A percentile compares a stretch with the other conserved stretches of the same genome.
These are phyloP conservation scores for Todiramphus saurophagus DNA, from an alignment of 2,113 vertebrate genomes.

Conservation along the genomic window DNA sequence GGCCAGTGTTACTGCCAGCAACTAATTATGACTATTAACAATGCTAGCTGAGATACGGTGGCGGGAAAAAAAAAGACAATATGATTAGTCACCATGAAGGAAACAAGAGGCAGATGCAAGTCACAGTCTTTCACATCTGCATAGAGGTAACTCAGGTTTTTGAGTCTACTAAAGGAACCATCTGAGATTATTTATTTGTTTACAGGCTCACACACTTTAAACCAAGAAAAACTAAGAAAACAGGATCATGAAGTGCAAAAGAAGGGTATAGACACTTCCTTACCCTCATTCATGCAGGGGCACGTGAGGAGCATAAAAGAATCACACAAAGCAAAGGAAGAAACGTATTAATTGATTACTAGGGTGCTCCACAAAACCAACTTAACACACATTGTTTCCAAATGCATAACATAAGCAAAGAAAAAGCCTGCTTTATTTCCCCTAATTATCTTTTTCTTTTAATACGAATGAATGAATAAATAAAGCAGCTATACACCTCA, in stretches of 20 bases:
- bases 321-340: background rate
- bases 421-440: background rate
- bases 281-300: background rate
- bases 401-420: background rate
- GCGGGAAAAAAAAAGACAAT: background rate
- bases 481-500: background rate
- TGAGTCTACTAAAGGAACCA: background rate
- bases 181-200: background rate
- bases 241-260: background rate
- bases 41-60: background rate
- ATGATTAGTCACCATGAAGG: background rate
- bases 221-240: background rate
- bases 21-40: background rate
- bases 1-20: background rate
- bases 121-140: background rate
- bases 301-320: background rate
- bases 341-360: background rate
- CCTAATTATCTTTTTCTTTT: background rate
- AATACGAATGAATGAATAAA: background rate
- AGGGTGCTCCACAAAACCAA: background rate
- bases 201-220: background rate
- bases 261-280: background rate
- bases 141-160: background rate
- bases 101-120: background rate
- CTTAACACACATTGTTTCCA: background rate